These are phyloP conservation scores for Proctacanthus coquilletti DNA, from an alignment of 1,140 invertebrate species.

Conservation along the genomic window DNA sequence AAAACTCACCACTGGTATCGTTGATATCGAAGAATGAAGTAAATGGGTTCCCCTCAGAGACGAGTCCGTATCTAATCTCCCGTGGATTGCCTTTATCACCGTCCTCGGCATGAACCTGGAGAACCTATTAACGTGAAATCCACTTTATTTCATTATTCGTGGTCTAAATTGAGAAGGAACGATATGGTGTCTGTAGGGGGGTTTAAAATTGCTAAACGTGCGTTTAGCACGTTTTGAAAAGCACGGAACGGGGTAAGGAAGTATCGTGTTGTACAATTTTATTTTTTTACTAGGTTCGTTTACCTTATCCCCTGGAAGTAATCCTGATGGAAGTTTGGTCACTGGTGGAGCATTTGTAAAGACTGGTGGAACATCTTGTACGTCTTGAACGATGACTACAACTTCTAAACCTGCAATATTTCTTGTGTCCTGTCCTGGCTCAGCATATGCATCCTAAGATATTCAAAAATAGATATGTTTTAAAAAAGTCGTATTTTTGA, in stretches of 20 bases:
- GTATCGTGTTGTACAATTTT: no score
- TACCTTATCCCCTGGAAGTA: constrained; percentile 46
- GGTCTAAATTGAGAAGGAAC: no score
- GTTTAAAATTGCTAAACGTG: no score
- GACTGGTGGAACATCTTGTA: constrained; percentile 73
- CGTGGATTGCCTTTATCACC: constrained; percentile 72
- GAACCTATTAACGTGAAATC: no score
- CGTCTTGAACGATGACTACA: constrained; percentile 65
- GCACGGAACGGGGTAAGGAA: no score
- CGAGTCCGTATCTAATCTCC: constrained; percentile 64
- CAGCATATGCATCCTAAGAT: constrained; percentile 64
- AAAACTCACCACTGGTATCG: constrained; percentile 56
- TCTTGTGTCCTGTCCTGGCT: constrained; percentile 59
- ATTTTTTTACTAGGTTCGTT: no score
- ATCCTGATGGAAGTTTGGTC: constrained; percentile 46
- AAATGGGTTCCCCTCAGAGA: constrained; percentile 67
- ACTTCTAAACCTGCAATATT: constrained; percentile 70
- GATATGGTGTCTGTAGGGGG: no score
- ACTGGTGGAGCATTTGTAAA: constrained; percentile 67
- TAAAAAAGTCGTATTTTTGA: background rate
- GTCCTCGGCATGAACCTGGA: constrained; percentile 71
- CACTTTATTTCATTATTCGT: no score
- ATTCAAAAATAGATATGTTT: background rate
- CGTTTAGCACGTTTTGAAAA: no score
- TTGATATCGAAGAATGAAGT: constrained; percentile 70